A percentile compares a stretch with the other conserved stretches of the same genome.
Conservation (phyloP, 2,888 invertebrate genomes). For the Piscicola geometra region DNA sequence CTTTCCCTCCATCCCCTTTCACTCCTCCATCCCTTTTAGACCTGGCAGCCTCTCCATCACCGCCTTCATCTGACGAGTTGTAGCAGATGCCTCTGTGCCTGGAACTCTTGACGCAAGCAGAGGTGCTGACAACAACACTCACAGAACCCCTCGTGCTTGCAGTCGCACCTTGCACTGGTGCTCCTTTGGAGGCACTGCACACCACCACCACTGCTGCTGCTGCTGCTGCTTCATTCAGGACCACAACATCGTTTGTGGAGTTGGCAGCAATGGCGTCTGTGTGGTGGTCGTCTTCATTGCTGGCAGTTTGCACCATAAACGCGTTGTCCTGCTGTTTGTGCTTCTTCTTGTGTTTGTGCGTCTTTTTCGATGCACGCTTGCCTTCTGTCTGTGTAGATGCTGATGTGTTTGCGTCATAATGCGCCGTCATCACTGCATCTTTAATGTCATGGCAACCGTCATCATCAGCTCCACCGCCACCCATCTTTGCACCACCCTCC, state of each 20-base stretch:
- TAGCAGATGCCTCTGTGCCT: no score
- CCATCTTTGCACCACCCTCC: background rate
- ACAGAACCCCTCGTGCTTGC: no score
- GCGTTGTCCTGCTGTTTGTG: background rate
- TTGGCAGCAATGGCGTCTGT: background rate
- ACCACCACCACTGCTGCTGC: background rate
- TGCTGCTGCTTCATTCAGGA: no score
- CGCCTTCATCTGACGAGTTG: background rate
- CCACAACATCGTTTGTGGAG: no score
- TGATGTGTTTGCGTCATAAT: background rate
- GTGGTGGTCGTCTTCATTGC: no score
- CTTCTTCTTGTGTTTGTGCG: slow-evolving; percentile 1
- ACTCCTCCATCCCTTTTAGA: background rate
- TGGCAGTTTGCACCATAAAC: no score
- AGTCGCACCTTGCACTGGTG: background rate
- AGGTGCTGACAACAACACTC: no score
- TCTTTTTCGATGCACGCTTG: background rate
- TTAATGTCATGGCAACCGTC: background rate
- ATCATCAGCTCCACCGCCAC: background rate
- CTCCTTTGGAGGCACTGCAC: background rate
- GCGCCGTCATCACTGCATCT: background rate
- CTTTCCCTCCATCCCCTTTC: background rate
- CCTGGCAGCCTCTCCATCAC: background rate
- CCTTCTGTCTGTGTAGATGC: background rate
- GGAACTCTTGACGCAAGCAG: no score